A percentile compares a stretch with the other conserved stretches of the same genome.
These are phyloP conservation scores for Numenius phaeopus DNA, from an alignment of 2,797 vertebrate genomes.

Conservation along the genomic window DNA sequence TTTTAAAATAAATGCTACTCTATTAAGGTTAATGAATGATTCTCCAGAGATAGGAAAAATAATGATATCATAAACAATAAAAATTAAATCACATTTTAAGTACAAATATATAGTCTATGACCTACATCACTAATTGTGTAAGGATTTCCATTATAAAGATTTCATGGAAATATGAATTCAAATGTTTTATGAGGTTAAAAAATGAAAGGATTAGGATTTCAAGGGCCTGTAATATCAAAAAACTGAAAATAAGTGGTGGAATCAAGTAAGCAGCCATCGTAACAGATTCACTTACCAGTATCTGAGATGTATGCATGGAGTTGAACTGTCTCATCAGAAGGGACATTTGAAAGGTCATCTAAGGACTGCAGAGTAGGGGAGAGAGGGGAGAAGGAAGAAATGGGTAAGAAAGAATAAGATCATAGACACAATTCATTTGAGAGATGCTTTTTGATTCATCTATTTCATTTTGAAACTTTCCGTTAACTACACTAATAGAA, in stretches of 20 bases:
- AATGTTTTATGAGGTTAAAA: not conserved
- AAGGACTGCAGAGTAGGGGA: slow-evolving; percentile 83
- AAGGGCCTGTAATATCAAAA: not conserved
- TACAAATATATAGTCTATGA: not conserved
- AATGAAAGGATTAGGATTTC: not conserved
- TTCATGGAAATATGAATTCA: not conserved
- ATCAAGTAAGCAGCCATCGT: not conserved
- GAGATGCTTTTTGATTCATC: not conserved
- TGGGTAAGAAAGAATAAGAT: not conserved
- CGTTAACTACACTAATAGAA: not conserved
- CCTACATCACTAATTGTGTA: not conserved
- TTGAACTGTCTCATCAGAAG: slow-evolving; percentile 90
- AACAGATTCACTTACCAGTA: slow-evolving; percentile 87
- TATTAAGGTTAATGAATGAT: not conserved
- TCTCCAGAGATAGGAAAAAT: not conserved
- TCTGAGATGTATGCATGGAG: slow-evolving; percentile 96
- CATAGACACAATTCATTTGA: not conserved
- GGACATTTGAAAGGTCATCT: slow-evolving; percentile 93
- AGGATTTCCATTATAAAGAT: not conserved
- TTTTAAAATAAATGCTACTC: not conserved
- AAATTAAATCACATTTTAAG: not conserved
- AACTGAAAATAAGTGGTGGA: not conserved
- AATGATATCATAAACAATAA: not conserved
- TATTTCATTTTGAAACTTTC: not conserved
- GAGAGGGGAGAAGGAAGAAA: not conserved